Evolutionary conservation across 1,140 invertebrate genomes (phyloP).

Genomic region (Ceratosolen solmsi): DNA sequence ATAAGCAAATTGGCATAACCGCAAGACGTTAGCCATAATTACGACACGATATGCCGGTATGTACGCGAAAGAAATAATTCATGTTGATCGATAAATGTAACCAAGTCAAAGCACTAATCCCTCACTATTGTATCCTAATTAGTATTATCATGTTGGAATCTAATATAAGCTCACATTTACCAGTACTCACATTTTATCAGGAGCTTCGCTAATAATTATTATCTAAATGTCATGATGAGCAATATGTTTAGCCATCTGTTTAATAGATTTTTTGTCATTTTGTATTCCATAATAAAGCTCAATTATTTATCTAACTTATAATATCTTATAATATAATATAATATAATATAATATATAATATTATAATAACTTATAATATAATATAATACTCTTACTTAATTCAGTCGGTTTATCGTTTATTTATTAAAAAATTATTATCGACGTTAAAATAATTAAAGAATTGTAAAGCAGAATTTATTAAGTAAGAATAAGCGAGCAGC

Average conservation of each 20-base stretch:
- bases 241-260: too few relatives aligned
- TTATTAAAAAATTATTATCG: neutral
- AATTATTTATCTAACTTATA: too few relatives aligned
- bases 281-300: too few relatives aligned
- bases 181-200: neutral
- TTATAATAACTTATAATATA: too few relatives aligned
- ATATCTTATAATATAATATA: too few relatives aligned
- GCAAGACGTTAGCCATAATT: neutral
- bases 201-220: neutral
- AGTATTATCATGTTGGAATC: neutral
- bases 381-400: neutral
- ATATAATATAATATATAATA: too few relatives aligned
- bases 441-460: neutral
- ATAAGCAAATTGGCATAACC: neutral
- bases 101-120: too few relatives aligned
- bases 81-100: neutral
- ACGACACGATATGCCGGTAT: neutral
- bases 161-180: neutral
- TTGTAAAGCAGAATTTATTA: neutral
- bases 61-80: neutral
- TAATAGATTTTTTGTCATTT: too few relatives aligned
- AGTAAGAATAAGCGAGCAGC: neutral
- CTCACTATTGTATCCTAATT: neutral
- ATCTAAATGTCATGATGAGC: neutral
- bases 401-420: neutral